Conservation (phyloP, 2,888 invertebrate species). For the Cerceris ruficornis region DNA sequence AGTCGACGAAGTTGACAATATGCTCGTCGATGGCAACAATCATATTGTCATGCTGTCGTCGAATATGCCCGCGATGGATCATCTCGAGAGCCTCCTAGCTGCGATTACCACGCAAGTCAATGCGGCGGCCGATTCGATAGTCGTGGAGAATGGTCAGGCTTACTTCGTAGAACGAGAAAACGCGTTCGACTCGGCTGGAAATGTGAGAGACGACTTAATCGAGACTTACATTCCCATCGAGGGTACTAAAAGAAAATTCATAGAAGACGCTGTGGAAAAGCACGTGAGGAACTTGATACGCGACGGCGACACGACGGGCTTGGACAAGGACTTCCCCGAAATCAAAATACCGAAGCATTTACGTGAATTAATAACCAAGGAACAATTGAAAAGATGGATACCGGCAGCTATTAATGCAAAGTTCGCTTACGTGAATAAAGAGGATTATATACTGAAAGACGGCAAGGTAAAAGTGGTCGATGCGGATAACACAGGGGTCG, state of each 20-base stretch:
- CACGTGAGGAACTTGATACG: too few relatives aligned
- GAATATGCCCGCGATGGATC: slow-evolving; percentile 73
- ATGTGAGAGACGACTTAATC: too few relatives aligned
- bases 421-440: slow-evolving; percentile 17
- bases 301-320: too few relatives aligned
- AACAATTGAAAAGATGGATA: slow-evolving; percentile 57
- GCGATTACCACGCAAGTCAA: slow-evolving; percentile 15
- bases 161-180: slow-evolving; percentile 60
- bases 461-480: slow-evolving; percentile 72
- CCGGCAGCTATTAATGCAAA: slow-evolving; percentile 65
- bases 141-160: slow-evolving; percentile 28
- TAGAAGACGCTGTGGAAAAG: too few relatives aligned
- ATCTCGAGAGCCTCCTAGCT: slow-evolving; percentile 73
- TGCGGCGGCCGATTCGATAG: not conserved
- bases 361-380: too few relatives aligned
- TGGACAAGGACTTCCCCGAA: too few relatives aligned
- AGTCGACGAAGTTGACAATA: slow-evolving; percentile 80
- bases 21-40: slow-evolving; percentile 79
- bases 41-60: slow-evolving; percentile 78
- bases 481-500: slow-evolving; percentile 77
- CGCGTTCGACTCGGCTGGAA: too few relatives aligned
- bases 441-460: slow-evolving; percentile 44
- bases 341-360: too few relatives aligned
- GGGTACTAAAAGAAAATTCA: too few relatives aligned
- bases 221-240: too few relatives aligned